Conservation (phyloP, 1,140 invertebrate genomes). For the Amphibalanus amphitrite region DNA sequence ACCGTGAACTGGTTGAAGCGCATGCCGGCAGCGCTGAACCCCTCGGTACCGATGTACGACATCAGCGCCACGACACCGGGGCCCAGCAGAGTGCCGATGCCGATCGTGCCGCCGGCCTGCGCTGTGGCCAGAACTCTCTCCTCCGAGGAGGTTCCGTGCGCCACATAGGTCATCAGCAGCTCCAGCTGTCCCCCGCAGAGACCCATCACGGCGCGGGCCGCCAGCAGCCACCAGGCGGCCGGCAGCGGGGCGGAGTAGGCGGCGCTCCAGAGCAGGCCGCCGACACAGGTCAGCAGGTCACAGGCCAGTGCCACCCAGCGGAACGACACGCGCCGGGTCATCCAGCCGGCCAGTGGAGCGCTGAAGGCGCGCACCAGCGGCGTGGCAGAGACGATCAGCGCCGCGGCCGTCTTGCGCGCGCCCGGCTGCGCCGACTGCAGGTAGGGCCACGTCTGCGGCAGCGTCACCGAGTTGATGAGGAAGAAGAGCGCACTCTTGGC, state of each 20-base stretch:
- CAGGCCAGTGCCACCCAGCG: background rate
- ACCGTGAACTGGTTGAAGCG: background rate
- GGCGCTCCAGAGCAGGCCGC: background rate
- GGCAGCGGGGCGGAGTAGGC: background rate
- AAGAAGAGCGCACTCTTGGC: background rate
- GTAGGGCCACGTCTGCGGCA: background rate
- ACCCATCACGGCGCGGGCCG: background rate
- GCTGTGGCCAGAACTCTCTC: background rate
- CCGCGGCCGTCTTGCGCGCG: background rate
- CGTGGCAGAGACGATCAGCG: background rate
- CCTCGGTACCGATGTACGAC: background rate
- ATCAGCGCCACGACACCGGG: background rate
- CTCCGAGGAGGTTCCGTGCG: background rate
- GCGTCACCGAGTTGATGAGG: background rate
- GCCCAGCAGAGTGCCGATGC: background rate
- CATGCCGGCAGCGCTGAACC: background rate
- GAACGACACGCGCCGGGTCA: background rate
- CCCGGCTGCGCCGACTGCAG: background rate
- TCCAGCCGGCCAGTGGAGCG: background rate
- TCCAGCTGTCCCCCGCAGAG: background rate
- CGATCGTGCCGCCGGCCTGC: background rate
- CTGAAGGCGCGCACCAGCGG: background rate
- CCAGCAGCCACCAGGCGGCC: background rate
- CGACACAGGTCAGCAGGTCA: background rate
- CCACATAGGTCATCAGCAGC: background rate